These are phyloP conservation scores for Toxonevra muliebris DNA, from an alignment of 2,888 invertebrate species.

Conservation along the genomic window DNA sequence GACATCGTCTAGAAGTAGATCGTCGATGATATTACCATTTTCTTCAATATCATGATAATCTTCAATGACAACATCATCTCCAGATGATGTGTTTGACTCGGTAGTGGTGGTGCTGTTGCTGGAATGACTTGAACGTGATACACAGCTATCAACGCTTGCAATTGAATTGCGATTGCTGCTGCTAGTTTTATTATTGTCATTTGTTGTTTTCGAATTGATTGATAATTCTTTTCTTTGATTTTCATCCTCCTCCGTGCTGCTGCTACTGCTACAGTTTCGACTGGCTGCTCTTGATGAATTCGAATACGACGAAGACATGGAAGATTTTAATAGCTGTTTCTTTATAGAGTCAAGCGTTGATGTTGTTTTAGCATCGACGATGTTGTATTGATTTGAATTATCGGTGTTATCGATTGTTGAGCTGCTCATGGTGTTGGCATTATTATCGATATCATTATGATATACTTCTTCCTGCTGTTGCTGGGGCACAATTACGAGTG, in stretches of 20 bases:
- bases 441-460: slow-evolving; percentile 19
- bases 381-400: slow-evolving; percentile 18
- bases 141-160: slow-evolving; percentile 63
- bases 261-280: not conserved
- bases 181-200: slow-evolving; percentile 35
- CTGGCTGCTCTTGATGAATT: slow-evolving; percentile 23
- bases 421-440: slow-evolving; percentile 42
- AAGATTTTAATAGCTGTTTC: slow-evolving; percentile 1
- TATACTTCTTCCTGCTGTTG: slow-evolving; percentile 33
- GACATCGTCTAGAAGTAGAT: slow-evolving; percentile 43
- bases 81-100: slow-evolving; percentile 39
- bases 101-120: slow-evolving; percentile 42
- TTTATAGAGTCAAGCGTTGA: not conserved
- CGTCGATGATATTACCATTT: slow-evolving; percentile 58
- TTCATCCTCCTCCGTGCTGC: slow-evolving; percentile 39
- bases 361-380: slow-evolving; percentile 33
- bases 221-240: slow-evolving; percentile 43
- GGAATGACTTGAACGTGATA: slow-evolving; percentile 53
- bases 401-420: slow-evolving; percentile 35
- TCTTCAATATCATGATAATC: slow-evolving; percentile 61
- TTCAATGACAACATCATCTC: slow-evolving; percentile 52
- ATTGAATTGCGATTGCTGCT: slow-evolving; percentile 59
- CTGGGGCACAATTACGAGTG: slow-evolving; percentile 62
- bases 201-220: slow-evolving; percentile 24
- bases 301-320: slow-evolving; percentile 20